Base-by-base conservation (phyloP, 2,797 vertebrate genomes). In the Scyliorhinus canicula region DNA sequence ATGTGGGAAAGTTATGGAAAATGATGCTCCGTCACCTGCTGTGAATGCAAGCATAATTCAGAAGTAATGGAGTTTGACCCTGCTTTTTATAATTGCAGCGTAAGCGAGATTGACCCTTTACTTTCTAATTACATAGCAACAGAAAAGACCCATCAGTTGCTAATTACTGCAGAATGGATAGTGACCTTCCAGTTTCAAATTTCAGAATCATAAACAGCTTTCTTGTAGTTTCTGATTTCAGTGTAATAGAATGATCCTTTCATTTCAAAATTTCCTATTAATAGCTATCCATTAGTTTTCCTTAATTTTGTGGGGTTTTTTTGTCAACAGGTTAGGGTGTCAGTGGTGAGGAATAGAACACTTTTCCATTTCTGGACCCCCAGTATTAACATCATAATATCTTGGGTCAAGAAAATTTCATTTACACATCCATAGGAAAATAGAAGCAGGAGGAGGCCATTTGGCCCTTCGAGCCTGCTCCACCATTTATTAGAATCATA, bases 41-140 rank as follows among this genome's bases (percentile, higher is more conserved):
- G 35, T 65, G n/a, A 91, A 65, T 28, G 6, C 8, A 24, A n/a
- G n/a, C 57, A 91, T 71, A 52, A 93, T 71, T 47, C 50, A 67
- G 24, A 40, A 8, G 44, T 50, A 71, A 31, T 93, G 44, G 44
- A 50, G 26, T 69, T 67, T 93, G 63, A 71, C 67, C 28, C 24
- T 31, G 14, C 28, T 55, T 50, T 71, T 7, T 31, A 16, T 47
- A 52, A 93, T 93, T 50, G 47, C 24, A n/a, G 60, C 65, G 60
- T 44, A 50, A 52, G 28, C 35, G 65, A 94, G 60, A 44, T 28
- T 93, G 63, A 50, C 91, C 93, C 16, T 52, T n/a, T 71, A 35
- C 40, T 74, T 93, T 94, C 28, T 69, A 94, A 55, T 94, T 94
- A 71, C 63, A 94, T 26, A 71, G 93, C 67, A 71, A 94, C 31